These are phyloP conservation scores for Melipona quadrifasciata DNA, from an alignment of 1,140 invertebrate species.

Conservation along the genomic window DNA sequence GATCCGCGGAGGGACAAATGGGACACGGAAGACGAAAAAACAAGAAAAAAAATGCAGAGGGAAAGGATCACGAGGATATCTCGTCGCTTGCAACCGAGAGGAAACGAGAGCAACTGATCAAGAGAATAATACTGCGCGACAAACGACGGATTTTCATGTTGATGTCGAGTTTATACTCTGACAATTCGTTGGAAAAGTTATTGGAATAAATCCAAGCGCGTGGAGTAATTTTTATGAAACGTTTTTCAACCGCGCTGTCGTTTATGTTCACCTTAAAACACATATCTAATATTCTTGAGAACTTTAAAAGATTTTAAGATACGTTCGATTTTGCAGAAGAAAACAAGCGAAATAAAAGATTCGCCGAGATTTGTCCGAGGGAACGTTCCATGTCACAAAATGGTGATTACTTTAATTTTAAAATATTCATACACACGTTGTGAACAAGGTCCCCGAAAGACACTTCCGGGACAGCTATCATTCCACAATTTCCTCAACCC, in stretches of 20 bases:
- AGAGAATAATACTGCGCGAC: conserved; percentile 3
- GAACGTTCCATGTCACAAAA: neutral
- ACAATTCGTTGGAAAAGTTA: too few relatives aligned
- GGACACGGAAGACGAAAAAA: conserved; percentile 55
- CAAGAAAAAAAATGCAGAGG: too few relatives aligned
- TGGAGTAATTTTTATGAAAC: too few relatives aligned
- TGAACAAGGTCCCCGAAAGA: neutral
- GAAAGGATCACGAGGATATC: neutral
- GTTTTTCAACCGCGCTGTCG: too few relatives aligned
- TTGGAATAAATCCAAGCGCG: too few relatives aligned
- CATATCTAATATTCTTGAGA: too few relatives aligned
- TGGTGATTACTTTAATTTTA: neutral
- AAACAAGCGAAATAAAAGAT: neutral
- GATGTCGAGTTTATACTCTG: conserved; percentile 60
- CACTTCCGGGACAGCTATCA: conserved; percentile 1
- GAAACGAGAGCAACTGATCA: neutral
- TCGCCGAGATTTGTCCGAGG: neutral
- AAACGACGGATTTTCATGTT: conserved; percentile 52
- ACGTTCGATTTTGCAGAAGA: too few relatives aligned
- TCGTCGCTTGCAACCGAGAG: neutral
- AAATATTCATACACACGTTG: neutral
- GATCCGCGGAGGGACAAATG: conserved; percentile 61
- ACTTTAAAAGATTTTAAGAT: neutral
- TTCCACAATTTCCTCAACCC: conserved; percentile 9
- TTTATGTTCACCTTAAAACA: too few relatives aligned